Evolutionary conservation across 2,888 invertebrate genomes (phyloP), one percentile per base, ranked within the genome.

Genomic region (Acrobasis repandana): DNA sequence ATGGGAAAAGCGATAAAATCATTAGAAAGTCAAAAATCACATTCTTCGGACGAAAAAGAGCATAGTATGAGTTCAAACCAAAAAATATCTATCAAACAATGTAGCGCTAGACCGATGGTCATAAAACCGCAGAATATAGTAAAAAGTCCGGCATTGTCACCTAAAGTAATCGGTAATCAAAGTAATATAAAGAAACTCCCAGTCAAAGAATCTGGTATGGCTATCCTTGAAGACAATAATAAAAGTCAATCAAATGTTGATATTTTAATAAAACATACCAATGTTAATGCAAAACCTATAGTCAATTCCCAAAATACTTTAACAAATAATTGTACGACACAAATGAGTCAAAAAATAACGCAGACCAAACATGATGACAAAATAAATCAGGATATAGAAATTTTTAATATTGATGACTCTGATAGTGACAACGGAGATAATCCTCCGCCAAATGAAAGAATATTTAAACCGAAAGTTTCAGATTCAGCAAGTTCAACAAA

Each of bases 391-490:
- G 81, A 83, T 63, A 77, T 86, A 60, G 91, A 91, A 78, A 85
- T 90, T 67, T 89, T 83, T 63, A 88, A 85, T 65, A 81, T 91
- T 65, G 90, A 90, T 56, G 90, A 90, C 68, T 90, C 90, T 57
- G 91, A 91, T 61, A 83, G 82, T 70, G 88, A 91, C 61, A 86
- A 85, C 65, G 70, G 67, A 28, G 72, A 67, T 58, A 65, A 64
- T 61, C 6, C 36, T 2, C 16, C 63, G 67, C 15, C 61, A 60
- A 63, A 20, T 15, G 54, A 54, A 38, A 15, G 34, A 36, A 36
- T 54, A 67, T 65, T 56, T 15, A 64, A 61, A 46, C 10, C 57
- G 15, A 58, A 59, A 46, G 43, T 59, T 47, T 49, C 66, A 65
- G 49, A 47, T 16, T 56, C 69, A 65, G 60, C 57, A 61, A 71